Conservation (phyloP, 2,888 invertebrate genomes). For the Gymnoscelis rufifasciata region DNA sequence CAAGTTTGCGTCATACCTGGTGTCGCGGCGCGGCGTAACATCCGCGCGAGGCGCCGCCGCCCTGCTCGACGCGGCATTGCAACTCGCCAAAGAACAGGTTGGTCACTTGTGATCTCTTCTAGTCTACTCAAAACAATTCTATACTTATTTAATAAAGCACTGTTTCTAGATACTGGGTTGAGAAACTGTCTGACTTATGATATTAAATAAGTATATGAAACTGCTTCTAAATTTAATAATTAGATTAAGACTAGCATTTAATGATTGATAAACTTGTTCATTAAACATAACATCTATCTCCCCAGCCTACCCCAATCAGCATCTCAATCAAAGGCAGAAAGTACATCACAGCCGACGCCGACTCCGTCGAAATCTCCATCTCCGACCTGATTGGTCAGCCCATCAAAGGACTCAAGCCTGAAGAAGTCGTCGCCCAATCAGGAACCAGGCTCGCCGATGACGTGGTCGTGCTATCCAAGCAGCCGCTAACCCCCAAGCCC, state of each 20-base stretch:
- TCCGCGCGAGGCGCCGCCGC: conserved; percentile 89
- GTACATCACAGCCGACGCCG: conserved; percentile 86
- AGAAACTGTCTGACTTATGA: too few species aligned
- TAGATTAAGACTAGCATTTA: too few species aligned
- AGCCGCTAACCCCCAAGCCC: conserved; percentile 73
- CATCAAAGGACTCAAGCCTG: conserved; percentile 79
- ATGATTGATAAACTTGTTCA: not conserved
- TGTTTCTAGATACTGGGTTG: too few species aligned
- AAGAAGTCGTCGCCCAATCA: conserved; percentile 86
- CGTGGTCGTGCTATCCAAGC: conserved; percentile 85
- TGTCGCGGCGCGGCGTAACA: conserved; percentile 93
- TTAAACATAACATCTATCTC: not conserved
- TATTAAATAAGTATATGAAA: too few species aligned
- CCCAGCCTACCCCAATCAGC: conserved; percentile 88
- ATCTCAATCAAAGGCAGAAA: conserved; percentile 88
- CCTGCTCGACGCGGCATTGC: conserved; percentile 87
- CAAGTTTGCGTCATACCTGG: conserved; percentile 94
- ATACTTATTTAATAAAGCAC: too few species aligned
- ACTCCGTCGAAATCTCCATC: conserved; percentile 85
- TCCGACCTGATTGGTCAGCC: conserved; percentile 87
- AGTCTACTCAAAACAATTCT: too few species aligned
- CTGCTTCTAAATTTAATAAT: too few species aligned
- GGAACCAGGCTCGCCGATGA: conserved; percentile 86
- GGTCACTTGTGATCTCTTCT: too few species aligned
- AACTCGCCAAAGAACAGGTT: conserved; percentile 84